Base-by-base conservation (phyloP, 2,888 invertebrate species). In the Agapostemon virescens region DNA sequence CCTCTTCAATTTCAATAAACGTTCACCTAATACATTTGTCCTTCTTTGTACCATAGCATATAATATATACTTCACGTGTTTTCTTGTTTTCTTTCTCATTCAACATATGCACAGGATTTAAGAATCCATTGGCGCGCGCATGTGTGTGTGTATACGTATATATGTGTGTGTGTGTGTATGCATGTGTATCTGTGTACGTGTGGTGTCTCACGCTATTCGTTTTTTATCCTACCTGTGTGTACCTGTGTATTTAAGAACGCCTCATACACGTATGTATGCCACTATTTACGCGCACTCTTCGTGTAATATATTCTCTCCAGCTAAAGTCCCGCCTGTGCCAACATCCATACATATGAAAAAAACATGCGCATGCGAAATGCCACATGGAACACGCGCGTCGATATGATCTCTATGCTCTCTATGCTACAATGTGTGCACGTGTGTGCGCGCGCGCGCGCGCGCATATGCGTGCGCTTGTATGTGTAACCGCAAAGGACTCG, bases 21-120 rank as follows among this genome's bases (percentile, higher is more conserved):
- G 84, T 91, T 63, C 85, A 80, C 86, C 89, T 91, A 91, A 90
- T 92, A 91, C 91, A 92, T 91, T 91, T 89, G 85, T 91, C 88
- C 89, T 88, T 88, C 88, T 92, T 92, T 92, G 91, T 92, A 92
- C 91, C 92, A 92, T 91, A 91, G 90, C 88, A 87, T 90, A 87
- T 89, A 86, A 42, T 64, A 81, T 81, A 81, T 81, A 82, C 81
- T 69, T 81, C 67, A 36, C 55, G 67, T 74, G n/a, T 55, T 42
- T 70, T 67, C 49, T n/a, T 63, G 63, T 58, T 55, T 68, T 61
- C 68, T 49, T 55, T 69, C 23, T 40, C 40, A 64, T 71, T 89
- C 86, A 89, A 87, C 86, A 84, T 86, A 86, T 86, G 88, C 88
- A 88, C 86, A 85, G 75, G 83, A 86, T 82, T 45, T 83, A 36